Evolutionary conservation across 2,113 vertebrate genomes (phyloP), one percentile per base, ranked within the genome.

Genomic region (Paracanthobrama guichenoti): DNA sequence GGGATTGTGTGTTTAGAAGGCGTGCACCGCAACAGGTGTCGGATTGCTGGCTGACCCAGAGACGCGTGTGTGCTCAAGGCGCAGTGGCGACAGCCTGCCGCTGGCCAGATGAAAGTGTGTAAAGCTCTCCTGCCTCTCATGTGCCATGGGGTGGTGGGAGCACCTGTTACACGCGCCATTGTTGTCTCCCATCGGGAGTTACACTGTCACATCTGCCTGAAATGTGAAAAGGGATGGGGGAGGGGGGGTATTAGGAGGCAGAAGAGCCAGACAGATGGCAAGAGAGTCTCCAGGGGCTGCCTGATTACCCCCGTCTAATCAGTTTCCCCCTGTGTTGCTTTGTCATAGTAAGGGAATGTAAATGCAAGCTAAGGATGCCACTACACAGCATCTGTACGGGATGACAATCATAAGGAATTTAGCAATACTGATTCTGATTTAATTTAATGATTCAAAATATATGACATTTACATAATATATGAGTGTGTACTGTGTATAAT

Each of bases 141-240:
- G 92, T 92, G 91, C 91, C 85, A 2, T 3, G 81, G 85, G 88
- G 85, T 88, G 42, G 59, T 83, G 78, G 64, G 81, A 48, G 90
- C 92, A 93, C 91, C 94, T 93, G 91, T 93, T 89, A 24, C 85
- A 46, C 0, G 31, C 24, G 24, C 89, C 66, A 90, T 90, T 90
- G 92, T 90, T 93, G 87, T 81, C 18, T 90, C 91, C 84, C 86
- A 88, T 81, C 86, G 85, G 91, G 89, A 93, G 67, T 85, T 89
- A 82, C 44, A 84, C 89, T 90, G 80, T 91, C 91, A 91, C 93
- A 92, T 93, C 93, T 96, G 91, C 88, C 90, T 77, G 0, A 88
- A 88, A 91, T 90, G 81, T 90, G 91, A 87, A 69, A 75, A 82
- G 78, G 83, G 80, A 59, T 50, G 83, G 67, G 59, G 72, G 60